Evolutionary conservation across 2,888 invertebrate genomes (phyloP).

Genomic region (Harpalus rufipes): DNA sequence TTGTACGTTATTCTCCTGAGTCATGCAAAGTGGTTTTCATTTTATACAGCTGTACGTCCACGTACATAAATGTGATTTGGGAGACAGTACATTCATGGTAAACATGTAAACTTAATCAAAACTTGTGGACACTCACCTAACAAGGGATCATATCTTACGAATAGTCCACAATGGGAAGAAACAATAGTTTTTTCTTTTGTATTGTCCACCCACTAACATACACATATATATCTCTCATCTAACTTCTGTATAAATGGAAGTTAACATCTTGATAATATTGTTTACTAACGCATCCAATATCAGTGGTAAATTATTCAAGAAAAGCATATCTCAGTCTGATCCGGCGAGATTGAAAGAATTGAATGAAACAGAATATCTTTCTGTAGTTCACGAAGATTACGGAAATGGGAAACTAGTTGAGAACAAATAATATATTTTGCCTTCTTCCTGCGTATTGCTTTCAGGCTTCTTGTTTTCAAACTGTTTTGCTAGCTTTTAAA

Average conservation of each 20-base stretch:
- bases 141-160: constrained; percentile 37
- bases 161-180: constrained; percentile 23
- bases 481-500: constrained; percentile 7
- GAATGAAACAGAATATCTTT: constrained; percentile 36
- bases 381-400: constrained; percentile 29
- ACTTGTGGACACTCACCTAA: constrained; percentile 45
- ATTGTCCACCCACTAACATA: constrained; percentile 25
- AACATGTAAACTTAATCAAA: constrained; percentile 54
- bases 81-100: constrained; percentile 43
- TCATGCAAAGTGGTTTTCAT: constrained; percentile 17
- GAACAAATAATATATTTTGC: constrained; percentile 43
- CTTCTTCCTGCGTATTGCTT: neutral
- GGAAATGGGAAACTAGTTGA: constrained; percentile 47
- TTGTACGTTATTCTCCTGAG: constrained; percentile 15
- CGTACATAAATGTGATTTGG: constrained; percentile 30
- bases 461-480: constrained; percentile 34
- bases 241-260: constrained; percentile 8
- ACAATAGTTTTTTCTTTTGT: constrained; percentile 39
- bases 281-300: constrained; percentile 13
- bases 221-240: neutral
- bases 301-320: constrained; percentile 36
- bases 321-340: constrained; percentile 13
- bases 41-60: constrained; percentile 8
- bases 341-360: constrained; percentile 35
- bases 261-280: constrained; percentile 48